These are phyloP conservation scores for Cossypha heuglini DNA, from an alignment of 2,797 vertebrate genomes.

Conservation along the genomic window DNA sequence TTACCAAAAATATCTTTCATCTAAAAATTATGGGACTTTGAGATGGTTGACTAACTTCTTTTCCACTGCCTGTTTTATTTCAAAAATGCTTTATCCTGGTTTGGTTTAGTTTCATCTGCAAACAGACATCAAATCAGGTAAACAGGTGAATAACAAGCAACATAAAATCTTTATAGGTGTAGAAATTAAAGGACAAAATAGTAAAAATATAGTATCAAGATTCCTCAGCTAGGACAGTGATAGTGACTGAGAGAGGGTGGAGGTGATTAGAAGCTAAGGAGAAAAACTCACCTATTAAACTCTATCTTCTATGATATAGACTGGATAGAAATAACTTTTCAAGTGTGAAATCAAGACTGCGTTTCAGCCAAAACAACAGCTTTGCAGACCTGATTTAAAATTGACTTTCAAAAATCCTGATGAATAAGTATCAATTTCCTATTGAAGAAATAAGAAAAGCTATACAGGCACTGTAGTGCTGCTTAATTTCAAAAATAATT, in stretches of 20 bases:
- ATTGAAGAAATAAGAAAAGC: background rate
- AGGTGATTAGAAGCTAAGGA: background rate
- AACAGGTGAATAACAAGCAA: background rate
- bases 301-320: background rate
- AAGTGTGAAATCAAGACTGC: background rate
- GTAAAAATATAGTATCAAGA: background rate
- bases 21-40: background rate
- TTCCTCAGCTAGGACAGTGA: background rate
- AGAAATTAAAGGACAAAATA: background rate
- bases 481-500: background rate
- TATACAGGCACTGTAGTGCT: background rate
- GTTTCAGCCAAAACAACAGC: background rate
- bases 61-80: background rate
- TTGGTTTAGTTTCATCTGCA: background rate
- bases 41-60: background rate
- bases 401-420: background rate
- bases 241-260: background rate
- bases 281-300: background rate
- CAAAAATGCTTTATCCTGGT: background rate
- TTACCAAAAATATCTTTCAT: background rate
- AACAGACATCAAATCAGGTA: background rate
- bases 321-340: background rate
- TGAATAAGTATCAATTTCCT: background rate
- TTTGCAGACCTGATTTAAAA: background rate
- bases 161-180: background rate